A percentile compares a stretch with the other conserved stretches of the same genome.
Conservation (phyloP, 2,888 invertebrate genomes). For the Toxonevra muliebris region DNA sequence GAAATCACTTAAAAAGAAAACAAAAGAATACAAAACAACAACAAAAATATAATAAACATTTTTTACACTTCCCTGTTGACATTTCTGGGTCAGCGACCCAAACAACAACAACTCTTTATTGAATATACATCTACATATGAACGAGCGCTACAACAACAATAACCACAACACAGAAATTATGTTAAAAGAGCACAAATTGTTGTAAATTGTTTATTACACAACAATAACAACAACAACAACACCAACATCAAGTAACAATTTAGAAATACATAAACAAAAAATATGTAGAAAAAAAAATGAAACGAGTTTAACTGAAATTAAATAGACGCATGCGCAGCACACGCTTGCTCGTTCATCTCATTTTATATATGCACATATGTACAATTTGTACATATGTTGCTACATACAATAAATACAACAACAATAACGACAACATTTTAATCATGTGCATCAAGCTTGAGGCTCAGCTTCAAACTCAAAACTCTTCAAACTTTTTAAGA, state of each 20-base stretch:
- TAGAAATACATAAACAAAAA: background rate
- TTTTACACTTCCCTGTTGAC: constrained; percentile 57
- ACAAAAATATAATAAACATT: constrained; percentile 33
- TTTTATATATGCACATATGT: background rate
- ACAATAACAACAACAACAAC: background rate
- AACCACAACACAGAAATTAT: constrained; percentile 20
- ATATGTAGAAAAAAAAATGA: background rate
- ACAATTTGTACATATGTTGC: background rate
- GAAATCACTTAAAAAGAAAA: constrained; percentile 43
- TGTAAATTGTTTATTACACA: constrained; percentile 34
- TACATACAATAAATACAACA: background rate
- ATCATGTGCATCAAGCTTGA: background rate
- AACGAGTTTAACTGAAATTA: background rate
- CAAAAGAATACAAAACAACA: constrained; percentile 2
- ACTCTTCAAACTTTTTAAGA: too few species aligned
- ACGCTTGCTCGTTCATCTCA: too few species aligned
- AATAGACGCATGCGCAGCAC: too few species aligned
- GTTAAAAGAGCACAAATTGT: constrained; percentile 23
- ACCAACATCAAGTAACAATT: background rate
- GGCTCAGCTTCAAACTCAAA: too few species aligned
- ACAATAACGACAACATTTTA: constrained; percentile 1
- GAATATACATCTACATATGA: background rate
- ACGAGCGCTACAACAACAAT: constrained; percentile 20
- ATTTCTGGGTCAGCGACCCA: constrained; percentile 64
- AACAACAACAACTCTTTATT: constrained; percentile 35